These are phyloP conservation scores for Polyergus mexicanus DNA, from an alignment of 1,140 invertebrate species.

Conservation along the genomic window DNA sequence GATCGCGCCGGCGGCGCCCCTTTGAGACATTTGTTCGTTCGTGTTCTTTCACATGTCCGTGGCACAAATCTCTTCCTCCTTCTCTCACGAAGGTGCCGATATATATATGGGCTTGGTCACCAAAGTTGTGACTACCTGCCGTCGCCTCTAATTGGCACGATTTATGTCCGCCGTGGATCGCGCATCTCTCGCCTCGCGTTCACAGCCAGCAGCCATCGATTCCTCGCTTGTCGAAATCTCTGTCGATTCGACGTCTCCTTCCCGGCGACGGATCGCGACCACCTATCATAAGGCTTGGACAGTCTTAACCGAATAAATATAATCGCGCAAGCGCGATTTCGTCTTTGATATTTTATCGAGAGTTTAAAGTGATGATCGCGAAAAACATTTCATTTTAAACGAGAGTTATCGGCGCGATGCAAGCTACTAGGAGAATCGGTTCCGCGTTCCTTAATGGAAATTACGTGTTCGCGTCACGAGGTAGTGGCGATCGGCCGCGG, in stretches of 20 bases:
- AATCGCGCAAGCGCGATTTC: neutral
- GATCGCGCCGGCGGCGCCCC: constrained; percentile 33
- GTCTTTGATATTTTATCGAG: neutral
- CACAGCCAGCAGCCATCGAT: constrained; percentile 33
- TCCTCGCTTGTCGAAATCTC: constrained; percentile 53
- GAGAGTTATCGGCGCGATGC: constrained; percentile 1
- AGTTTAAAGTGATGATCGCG: neutral
- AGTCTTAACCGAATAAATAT: neutral
- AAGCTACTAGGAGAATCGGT: neutral
- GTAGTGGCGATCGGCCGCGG: neutral
- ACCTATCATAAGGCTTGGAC: constrained; percentile 16
- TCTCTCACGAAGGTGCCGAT: constrained; percentile 55
- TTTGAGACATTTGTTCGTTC: constrained; percentile 68
- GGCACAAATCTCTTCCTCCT: constrained; percentile 4
- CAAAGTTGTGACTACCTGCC: constrained; percentile 68
- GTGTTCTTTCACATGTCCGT: constrained; percentile 64
- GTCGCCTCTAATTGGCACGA: constrained; percentile 83
- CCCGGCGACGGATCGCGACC: constrained; percentile 17
- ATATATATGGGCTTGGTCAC: constrained; percentile 55
- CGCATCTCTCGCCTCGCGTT: constrained; percentile 73
- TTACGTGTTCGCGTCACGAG: constrained; percentile 23
- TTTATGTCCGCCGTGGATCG: constrained; percentile 79
- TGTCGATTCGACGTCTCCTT: constrained; percentile 25
- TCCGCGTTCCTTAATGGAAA: constrained; percentile 44
- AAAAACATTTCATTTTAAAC: neutral